Conservation (phyloP, 2,888 invertebrate species). For the Apamea crenata region DNA sequence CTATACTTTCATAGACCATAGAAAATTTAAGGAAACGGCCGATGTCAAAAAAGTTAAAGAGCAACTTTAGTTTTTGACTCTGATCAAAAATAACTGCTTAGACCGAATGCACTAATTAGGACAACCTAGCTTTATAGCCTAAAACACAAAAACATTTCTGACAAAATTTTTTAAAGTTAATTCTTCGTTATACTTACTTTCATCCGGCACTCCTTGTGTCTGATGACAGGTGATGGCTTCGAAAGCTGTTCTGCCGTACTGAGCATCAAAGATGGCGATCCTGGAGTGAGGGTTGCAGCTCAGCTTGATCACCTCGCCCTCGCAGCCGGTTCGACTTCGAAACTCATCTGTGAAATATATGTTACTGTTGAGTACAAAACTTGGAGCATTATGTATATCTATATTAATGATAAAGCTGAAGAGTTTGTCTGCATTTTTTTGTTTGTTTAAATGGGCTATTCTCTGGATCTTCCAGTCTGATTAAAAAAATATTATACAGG, state of each 20-base stretch:
- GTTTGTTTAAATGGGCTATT: no score
- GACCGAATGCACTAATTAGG: background rate
- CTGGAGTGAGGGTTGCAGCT: constrained; percentile 95
- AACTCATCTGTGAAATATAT: constrained; percentile 94
- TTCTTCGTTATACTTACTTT: constrained; percentile 92
- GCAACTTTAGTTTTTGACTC: background rate
- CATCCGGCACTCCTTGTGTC: constrained; percentile 94
- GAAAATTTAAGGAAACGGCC: background rate
- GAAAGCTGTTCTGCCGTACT: constrained; percentile 95
- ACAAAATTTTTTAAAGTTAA: background rate
- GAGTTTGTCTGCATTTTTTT: no score
- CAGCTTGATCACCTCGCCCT: constrained; percentile 95
- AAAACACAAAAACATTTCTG: background rate
- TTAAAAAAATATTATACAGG: no score
- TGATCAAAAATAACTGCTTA: background rate
- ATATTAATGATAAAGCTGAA: no score
- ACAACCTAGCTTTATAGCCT: background rate
- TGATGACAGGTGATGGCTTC: constrained; percentile 95
- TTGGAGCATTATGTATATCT: background rate
- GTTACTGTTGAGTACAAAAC: background rate
- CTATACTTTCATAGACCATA: background rate
- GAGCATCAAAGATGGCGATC: constrained; percentile 96
- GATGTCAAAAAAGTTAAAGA: background rate
- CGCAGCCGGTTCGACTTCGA: constrained; percentile 96
- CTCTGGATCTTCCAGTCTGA: no score